Evolutionary conservation across 2,113 vertebrate species (phyloP), one percentile per base, ranked within the genome.

Genomic region (Archilochus colubris): DNA sequence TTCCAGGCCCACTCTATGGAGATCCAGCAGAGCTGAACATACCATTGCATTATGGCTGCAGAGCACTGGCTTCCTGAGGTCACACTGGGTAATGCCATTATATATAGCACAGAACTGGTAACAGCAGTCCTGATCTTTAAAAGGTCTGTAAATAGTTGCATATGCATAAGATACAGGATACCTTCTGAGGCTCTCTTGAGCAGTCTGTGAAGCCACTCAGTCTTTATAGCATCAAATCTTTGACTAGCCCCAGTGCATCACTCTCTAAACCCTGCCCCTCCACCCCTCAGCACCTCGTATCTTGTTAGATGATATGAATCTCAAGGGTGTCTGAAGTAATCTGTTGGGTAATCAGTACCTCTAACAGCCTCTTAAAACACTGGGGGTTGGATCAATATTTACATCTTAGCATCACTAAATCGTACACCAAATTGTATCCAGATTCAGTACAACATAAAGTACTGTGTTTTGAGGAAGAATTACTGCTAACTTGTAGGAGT

Each of bases 1-100:
- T 99, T 99, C 99, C 99, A 97, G 96, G 95, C 97, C 97, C 96
- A 97, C 93, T 97, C 98, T 98, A 98, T 98, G 98, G 99, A 98
- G 98, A 99, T 98, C 94, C 96, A 97, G 93, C 93, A 86, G 96
- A 96, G 96, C 96, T 95, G 98, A 98, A 98, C 98, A 98, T 98
- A 98, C 97, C 95, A 96, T 93, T 78, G 97, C 97, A 97, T 70
- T 94, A 96, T 96, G 31, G 15, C 91, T 77, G 83, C 85, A 66
- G 64, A 79, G 83, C 64, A 57, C 89, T 75, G 96, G 98, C 98
- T 97, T 88, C 97, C 97, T 96, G 96, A 89, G 98, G 98, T 98
- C 98, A 97, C 91, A 55, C 95, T 96, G 96, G 77, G 58, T 81
- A 88, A 46, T 85, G 93, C 91, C 93, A 89, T 82, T 84, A 91